Conservation (phyloP, 2,888 invertebrate species). For the Acanthococcus lagerstroemiae region DNA sequence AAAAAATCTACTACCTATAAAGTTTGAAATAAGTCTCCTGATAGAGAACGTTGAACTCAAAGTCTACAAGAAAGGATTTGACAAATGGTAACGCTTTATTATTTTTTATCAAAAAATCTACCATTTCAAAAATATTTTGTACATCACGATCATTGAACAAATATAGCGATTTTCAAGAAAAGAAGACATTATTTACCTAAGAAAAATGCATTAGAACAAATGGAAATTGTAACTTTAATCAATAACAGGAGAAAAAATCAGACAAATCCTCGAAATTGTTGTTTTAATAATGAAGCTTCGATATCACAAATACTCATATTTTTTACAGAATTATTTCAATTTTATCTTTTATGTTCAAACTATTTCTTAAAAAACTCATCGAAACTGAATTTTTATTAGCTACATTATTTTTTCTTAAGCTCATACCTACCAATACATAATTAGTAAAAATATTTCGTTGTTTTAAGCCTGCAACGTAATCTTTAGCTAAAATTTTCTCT, state of each 20-base stretch:
- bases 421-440: constrained; percentile 3
- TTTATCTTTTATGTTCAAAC: background rate
- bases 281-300: background rate
- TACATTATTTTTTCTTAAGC: background rate
- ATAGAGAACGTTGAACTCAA: background rate
- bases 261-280: background rate
- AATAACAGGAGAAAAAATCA: background rate
- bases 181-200: background rate
- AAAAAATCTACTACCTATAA: background rate
- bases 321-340: constrained; percentile 2
- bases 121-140: background rate
- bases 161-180: background rate
- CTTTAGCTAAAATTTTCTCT: constrained; percentile 1
- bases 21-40: background rate
- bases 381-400: background rate
- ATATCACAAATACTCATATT: background rate
- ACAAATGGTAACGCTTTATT: background rate
- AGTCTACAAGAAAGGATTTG: background rate
- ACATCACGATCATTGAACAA: background rate
- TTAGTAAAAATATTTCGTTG: constrained; percentile 4
- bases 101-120: constrained; percentile 1
- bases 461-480: background rate
- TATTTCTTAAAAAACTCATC: background rate
- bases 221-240: background rate
- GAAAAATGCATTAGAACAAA: background rate